Evolutionary conservation across 2,113 vertebrate genomes (phyloP), one percentile per base, ranked within the genome.

Genomic region (Cyanoderma ruficeps): DNA sequence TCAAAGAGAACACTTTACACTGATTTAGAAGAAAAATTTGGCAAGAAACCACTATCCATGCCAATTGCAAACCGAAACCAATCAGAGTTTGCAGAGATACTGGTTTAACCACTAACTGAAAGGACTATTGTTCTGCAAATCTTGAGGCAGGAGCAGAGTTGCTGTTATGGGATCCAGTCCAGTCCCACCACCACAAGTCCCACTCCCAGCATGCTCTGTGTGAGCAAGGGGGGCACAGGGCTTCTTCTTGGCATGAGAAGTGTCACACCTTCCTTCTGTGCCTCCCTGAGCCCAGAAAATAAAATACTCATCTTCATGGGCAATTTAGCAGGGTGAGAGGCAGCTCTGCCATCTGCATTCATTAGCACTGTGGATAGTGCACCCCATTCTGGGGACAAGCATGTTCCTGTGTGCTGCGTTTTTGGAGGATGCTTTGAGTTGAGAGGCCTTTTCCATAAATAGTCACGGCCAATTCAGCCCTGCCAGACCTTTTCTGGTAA

Each of bases 131-230:
- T 84, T 91, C 79, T 90, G 75, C 78, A 80, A 47, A 87, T 25
- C 70, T 83, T 1, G 1, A 42, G 89, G 91, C 84, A 85, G 87
- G 75, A 76, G 17, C 52, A 35, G 33, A 18, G 16, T 3, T 81
- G 37, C 68, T 46, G 8, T 19, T 13, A 10, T 9, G 67, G 78
- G 57, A 94, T 44, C 50, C 42, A 57, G 31, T 14, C 57, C 91
- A 65, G 64, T 64, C 41, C 37, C 55, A 89, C 39, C 33, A 33
- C 15, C 1, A 2, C 35, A 33, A 49, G 9, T 30, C 50, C 46
- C 1, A 2, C 31, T 44, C n/a, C n/a, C 0, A 0, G 3, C 31
- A 13, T 7, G 18, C 4, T 6, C 6, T 19, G 28, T 30, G 33
- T 3, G 0, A 56, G 10, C 31, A 25, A 64, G 33, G 8, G 23